Evolutionary conservation across 2,797 vertebrate genomes (phyloP), one percentile per base, ranked within the genome.

Genomic region (Coluber constrictor): DNA sequence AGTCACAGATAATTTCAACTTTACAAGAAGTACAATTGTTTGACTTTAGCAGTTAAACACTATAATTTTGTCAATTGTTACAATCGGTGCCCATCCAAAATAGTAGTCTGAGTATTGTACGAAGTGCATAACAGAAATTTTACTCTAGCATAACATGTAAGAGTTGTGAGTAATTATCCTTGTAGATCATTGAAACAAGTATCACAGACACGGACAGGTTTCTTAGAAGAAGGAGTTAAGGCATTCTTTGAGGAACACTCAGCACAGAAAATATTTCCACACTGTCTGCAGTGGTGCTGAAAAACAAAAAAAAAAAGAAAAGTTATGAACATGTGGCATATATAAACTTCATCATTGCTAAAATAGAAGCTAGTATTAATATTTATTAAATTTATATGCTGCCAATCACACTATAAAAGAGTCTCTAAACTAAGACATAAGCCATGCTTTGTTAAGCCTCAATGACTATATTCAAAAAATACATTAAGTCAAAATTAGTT

Each of bases 261-360:
- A 0, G 97, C 98, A 93, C 99, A 99, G 97, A 99, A 99, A 96
- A 99, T 99, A 98, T 99, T 99, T 70, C 99, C 99, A 95, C 99
- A 99, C 29, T 99, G 98, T 97, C 99, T 98, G 97, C 99, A 99
- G 95, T 99, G 99, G 96, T 99, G 99, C 99, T 99, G 98, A 55
- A 94, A 96, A 94, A 89, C 95, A 37, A 96, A 92, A 96, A 37
- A 37, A 37, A 37, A 96, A 94, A 94, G 93, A 3, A 91, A 23
- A 0, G 54, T 0, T 91, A 70, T 8, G 54, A 32, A 61, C 27
- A 51, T 6, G 86, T 37, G 12, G 25, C 23, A 63, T 27, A 86
- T 47, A 89, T 54, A 61, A 92, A 37, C 11, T 55, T 18, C 70
- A 25, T 25, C 43, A 25, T 2, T 83, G 37, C 20, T 83, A 83